Evolutionary conservation across 2,888 invertebrate genomes (phyloP).

Genomic region (Isoperla grammatica): DNA sequence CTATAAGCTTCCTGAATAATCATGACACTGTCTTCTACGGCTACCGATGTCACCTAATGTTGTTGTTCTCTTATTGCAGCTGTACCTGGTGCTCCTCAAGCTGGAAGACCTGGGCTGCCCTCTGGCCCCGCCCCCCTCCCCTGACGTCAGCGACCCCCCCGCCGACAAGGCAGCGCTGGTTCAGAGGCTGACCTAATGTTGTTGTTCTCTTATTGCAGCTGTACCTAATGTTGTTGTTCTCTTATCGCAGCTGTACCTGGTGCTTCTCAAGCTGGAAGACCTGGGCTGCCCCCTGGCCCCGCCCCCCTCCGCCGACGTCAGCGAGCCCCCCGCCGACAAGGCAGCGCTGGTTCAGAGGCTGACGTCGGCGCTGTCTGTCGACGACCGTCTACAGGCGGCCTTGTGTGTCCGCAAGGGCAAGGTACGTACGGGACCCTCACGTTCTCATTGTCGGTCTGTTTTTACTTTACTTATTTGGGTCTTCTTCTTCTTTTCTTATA

Average conservation of each 20-base stretch:
- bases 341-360: constrained; percentile 61
- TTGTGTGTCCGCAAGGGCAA: constrained; percentile 77
- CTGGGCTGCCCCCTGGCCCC: constrained; percentile 68
- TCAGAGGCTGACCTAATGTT: constrained; percentile 60
- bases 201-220: not conserved
- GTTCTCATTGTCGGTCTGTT: constrained; percentile 19
- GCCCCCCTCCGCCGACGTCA: constrained; percentile 37
- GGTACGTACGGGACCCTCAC: constrained; percentile 51
- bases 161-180: constrained; percentile 57
- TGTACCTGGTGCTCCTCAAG: constrained; percentile 71
- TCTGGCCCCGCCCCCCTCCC: constrained; percentile 45
- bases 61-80: constrained; percentile 39
- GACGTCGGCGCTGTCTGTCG: constrained; percentile 56
- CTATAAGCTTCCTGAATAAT: too few relatives aligned
- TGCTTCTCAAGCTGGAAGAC: constrained; percentile 78
- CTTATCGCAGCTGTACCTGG: constrained; percentile 57
- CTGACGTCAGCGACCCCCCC: constrained; percentile 45
- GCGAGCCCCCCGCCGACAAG: constrained; percentile 49
- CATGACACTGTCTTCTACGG: too few relatives aligned
- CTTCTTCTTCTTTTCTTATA: too few relatives aligned
- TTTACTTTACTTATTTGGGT: too few relatives aligned
- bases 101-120: constrained; percentile 83
- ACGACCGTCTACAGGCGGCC: constrained; percentile 66
- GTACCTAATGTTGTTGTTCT: constrained; percentile 5
- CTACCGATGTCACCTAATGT: too few relatives aligned